These are phyloP conservation scores for Lycaon pictus DNA, from an alignment of 2,113 vertebrate genomes.

Conservation along the genomic window DNA sequence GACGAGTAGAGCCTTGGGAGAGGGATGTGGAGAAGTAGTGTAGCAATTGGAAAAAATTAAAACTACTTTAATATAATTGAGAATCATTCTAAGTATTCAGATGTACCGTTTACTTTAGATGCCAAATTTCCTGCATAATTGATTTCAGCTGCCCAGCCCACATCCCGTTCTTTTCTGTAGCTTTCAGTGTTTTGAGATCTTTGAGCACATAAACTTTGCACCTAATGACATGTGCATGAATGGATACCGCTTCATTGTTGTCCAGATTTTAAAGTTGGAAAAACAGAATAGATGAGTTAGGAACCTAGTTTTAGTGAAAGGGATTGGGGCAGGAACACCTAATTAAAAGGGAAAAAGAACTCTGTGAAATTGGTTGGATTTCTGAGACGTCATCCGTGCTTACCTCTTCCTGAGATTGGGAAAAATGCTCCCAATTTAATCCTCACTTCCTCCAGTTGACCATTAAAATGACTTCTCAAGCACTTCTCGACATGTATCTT, in stretches of 20 bases:
- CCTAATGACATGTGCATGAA: background rate
- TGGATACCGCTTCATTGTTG: background rate
- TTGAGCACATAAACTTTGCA: background rate
- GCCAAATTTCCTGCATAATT: constrained; percentile 42
- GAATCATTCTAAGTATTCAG: constrained; percentile 25
- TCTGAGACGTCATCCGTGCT: background rate
- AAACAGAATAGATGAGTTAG: background rate
- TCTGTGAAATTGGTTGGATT: background rate
- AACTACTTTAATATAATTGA: constrained; percentile 2
- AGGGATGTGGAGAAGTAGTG: background rate
- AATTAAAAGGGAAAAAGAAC: background rate
- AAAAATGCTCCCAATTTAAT: background rate
- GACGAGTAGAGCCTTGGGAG: background rate
- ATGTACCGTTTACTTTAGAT: background rate
- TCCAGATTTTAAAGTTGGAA: background rate
- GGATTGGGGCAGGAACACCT: background rate
- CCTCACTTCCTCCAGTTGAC: background rate
- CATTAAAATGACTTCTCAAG: background rate
- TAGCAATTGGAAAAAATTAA: background rate
- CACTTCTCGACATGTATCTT: background rate
- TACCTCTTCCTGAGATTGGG: background rate
- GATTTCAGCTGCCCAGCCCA: constrained; percentile 32
- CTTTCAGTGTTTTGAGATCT: constrained; percentile 22
- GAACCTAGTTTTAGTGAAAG: background rate
- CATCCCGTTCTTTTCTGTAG: background rate